These are phyloP conservation scores for Lepeophtheirus nordmannii DNA, from an alignment of 2,888 invertebrate species.

Conservation along the genomic window DNA sequence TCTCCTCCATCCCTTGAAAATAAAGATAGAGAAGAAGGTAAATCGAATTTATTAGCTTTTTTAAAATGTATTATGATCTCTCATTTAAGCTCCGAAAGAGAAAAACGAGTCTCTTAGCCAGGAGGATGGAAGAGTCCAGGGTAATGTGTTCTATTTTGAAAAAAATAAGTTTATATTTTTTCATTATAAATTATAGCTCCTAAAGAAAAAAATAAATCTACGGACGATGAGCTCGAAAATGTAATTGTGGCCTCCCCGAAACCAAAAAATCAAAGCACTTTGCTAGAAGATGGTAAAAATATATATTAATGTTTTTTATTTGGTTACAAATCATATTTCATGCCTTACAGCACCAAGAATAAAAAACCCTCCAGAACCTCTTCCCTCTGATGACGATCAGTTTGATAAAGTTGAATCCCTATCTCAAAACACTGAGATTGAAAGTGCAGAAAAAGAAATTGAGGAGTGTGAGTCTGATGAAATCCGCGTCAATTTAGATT, in stretches of 20 bases:
- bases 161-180: neutral
- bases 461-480: neutral
- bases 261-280: too few species aligned
- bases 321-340: too few species aligned
- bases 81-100: neutral
- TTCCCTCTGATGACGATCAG: neutral
- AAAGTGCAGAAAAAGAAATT: neutral
- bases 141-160: neutral
- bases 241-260: too few species aligned
- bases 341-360: too few species aligned
- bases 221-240: too few species aligned
- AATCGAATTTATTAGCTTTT: too few species aligned
- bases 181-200: neutral
- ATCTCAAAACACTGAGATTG: neutral
- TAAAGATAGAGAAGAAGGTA: too few species aligned
- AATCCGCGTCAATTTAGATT: neutral
- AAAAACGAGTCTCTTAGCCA: neutral
- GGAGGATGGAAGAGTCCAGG: neutral
- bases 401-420: neutral
- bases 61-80: too few species aligned
- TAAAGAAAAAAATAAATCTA: too few species aligned
- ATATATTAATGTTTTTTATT: too few species aligned
- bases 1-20: too few species aligned
- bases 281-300: too few species aligned
- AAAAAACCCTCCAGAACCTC: neutral